Evolutionary conservation across 2,113 vertebrate species (phyloP).

Genomic region (Excalfactoria chinensis): DNA sequence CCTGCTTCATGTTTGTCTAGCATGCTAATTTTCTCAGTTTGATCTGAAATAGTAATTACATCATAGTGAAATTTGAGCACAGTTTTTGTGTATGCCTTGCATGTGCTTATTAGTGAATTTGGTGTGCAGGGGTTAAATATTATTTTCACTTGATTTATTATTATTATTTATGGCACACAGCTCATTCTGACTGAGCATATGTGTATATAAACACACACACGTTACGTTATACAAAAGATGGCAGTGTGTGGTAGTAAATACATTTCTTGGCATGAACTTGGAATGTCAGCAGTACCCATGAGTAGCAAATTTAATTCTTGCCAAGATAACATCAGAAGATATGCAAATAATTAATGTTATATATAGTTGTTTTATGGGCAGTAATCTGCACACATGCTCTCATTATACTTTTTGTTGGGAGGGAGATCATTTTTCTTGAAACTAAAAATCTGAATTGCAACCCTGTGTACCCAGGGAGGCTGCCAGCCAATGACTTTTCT

Average conservation of each 20-base stretch:
- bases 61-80: slow-evolving; percentile 56
- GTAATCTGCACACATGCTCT: not conserved
- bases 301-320: slow-evolving; percentile 58
- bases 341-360: slow-evolving; percentile 46
- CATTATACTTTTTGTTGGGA: not conserved
- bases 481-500: not conserved
- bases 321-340: slow-evolving; percentile 52
- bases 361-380: not conserved
- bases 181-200: slow-evolving; percentile 37
- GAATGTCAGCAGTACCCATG: slow-evolving; percentile 44
- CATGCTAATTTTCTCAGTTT: slow-evolving; percentile 62
- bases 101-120: slow-evolving; percentile 53
- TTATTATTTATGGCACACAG: slow-evolving; percentile 57
- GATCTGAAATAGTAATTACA: slow-evolving; percentile 61
- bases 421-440: not conserved
- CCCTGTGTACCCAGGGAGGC: not conserved
- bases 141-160: slow-evolving; percentile 58
- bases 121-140: not conserved
- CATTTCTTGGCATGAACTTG: slow-evolving; percentile 51
- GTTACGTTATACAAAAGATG: slow-evolving; percentile 47
- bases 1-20: slow-evolving; percentile 50
- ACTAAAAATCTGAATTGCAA: not conserved
- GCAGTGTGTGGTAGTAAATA: slow-evolving; percentile 55
- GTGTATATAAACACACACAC: slow-evolving; percentile 23
- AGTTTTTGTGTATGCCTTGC: slow-evolving; percentile 46